These are phyloP conservation scores for Myotis myotis DNA, from an alignment of 2,797 vertebrate genomes.

Conservation along the genomic window DNA sequence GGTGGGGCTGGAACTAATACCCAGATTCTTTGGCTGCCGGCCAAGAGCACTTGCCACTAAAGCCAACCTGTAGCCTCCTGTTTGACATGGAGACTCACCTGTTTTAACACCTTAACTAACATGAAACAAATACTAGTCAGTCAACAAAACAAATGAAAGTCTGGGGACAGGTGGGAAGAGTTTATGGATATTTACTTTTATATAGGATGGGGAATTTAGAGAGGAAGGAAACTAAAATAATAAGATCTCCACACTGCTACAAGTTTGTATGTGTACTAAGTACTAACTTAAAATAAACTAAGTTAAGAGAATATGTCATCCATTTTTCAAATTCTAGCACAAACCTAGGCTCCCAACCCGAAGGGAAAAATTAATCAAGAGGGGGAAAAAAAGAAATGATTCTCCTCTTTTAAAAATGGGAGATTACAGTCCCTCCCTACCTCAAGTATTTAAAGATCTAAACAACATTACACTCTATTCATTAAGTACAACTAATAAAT, in stretches of 20 bases:
- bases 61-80: background rate
- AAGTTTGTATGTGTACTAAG: background rate
- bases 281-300: background rate
- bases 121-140: background rate
- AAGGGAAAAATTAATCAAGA: constrained; percentile 7
- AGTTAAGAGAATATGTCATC: background rate
- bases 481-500: background rate
- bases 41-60: background rate
- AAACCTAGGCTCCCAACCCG: background rate
- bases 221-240: background rate
- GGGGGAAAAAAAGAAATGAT: background rate
- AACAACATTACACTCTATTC: background rate
- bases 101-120: background rate
- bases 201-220: background rate
- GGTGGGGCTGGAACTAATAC: background rate
- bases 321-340: constrained; percentile 13
- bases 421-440: background rate
- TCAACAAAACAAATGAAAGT: background rate
- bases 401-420: background rate
- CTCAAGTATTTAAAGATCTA: background rate
- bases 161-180: background rate
- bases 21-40: background rate
- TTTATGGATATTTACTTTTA: background rate
- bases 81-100: background rate
- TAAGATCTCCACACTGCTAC: background rate